Evolutionary conservation across 2,113 vertebrate species (phyloP).

Genomic region (Gracilinanus agilis): DNA sequence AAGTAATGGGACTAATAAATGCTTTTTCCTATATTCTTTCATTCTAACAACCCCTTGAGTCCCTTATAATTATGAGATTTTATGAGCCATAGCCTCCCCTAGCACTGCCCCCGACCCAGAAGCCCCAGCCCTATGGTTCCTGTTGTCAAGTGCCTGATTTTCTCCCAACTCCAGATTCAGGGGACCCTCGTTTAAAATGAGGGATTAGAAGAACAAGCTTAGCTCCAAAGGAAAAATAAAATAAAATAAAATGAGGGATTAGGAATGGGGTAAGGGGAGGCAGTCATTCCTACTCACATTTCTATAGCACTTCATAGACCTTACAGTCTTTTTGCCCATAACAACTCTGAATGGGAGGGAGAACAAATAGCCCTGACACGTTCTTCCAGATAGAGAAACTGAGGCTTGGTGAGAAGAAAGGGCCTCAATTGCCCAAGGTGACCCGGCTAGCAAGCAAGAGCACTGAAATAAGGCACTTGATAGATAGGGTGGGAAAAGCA

Average conservation of each 20-base stretch:
- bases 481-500: neutral
- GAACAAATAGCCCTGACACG: neutral
- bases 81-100: neutral
- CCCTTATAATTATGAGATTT: neutral
- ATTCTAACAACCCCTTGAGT: neutral
- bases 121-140: neutral
- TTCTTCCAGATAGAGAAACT: neutral
- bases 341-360: neutral
- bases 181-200: neutral
- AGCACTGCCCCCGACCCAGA: neutral
- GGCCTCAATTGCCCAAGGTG: neutral
- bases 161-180: neutral
- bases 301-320: neutral
- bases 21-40: neutral
- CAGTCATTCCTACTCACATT: neutral
- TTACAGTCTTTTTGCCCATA: neutral
- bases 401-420: neutral
- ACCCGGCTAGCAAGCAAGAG: neutral
- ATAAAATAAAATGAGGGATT: neutral
- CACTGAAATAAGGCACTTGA: neutral
- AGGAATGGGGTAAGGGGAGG: neutral
- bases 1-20: neutral
- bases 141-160: neutral
- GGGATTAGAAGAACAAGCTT: too few relatives aligned
- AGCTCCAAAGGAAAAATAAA: too few relatives aligned